Evolutionary conservation across 2,888 invertebrate species (phyloP).

Genomic region (Agriotes lineatus): DNA sequence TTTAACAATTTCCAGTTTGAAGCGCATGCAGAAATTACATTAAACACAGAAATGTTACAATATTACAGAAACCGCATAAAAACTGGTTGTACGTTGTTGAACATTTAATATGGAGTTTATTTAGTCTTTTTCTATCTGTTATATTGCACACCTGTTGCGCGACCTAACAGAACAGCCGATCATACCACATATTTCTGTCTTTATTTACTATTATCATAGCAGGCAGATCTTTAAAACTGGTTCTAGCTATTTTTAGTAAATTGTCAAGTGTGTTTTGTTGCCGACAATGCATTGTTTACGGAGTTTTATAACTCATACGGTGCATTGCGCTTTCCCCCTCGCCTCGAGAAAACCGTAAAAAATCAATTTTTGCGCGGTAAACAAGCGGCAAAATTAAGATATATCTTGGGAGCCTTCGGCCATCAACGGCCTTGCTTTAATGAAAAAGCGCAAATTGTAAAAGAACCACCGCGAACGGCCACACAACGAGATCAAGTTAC

Average conservation of each 20-base stretch:
- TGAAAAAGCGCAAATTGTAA: conserved; percentile 52
- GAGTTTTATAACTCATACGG: conserved; percentile 1
- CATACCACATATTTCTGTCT: conserved; percentile 34
- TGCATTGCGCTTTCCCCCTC: background rate
- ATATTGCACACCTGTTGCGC: conserved; percentile 53
- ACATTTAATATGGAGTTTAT: conserved; percentile 42
- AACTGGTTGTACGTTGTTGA: conserved; percentile 39
- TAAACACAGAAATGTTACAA: conserved; percentile 23
- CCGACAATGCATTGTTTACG: conserved; percentile 24
- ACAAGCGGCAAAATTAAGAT: conserved; percentile 49
- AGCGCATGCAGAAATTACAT: conserved; percentile 12
- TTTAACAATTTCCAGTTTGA: conserved; percentile 20
- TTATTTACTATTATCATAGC: conserved; percentile 35
- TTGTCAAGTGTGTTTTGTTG: conserved; percentile 25
- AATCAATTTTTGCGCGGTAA: conserved; percentile 50
- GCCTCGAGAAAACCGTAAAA: conserved; percentile 11
- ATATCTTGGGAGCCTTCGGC: conserved; percentile 51
- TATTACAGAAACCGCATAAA: conserved; percentile 39
- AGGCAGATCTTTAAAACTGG: conserved; percentile 43
- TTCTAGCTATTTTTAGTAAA: conserved; percentile 47
- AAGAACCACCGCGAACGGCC: conserved; percentile 54
- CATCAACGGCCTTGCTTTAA: conserved; percentile 54
- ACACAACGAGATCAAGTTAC: conserved; percentile 52
- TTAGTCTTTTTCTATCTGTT: conserved; percentile 46
- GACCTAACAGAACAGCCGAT: conserved; percentile 31